Conservation (phyloP, 2,113 vertebrate genomes). For the Pygoscelis adeliae region DNA sequence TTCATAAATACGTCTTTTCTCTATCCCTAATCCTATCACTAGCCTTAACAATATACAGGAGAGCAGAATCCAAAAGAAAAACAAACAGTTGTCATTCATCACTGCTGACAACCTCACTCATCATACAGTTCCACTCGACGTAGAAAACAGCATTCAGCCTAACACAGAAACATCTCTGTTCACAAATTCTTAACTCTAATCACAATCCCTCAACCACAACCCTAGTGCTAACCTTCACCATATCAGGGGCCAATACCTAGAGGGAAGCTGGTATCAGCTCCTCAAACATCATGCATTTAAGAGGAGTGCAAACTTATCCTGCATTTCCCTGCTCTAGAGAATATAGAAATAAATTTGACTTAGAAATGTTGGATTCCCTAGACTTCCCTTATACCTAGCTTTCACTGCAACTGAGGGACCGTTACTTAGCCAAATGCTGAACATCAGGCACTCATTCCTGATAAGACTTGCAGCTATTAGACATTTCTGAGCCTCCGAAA, state of each 20-base stretch:
- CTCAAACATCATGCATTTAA: background rate
- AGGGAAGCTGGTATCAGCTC: background rate
- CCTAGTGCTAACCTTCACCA: background rate
- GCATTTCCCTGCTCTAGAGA: background rate
- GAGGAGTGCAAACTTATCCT: background rate
- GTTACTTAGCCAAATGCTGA: background rate
- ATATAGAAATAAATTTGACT: background rate
- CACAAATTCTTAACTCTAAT: background rate
- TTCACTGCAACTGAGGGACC: background rate
- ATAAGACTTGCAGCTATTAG: background rate
- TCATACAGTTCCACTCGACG: background rate
- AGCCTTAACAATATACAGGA: background rate
- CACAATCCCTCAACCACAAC: background rate
- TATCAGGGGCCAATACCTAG: background rate
- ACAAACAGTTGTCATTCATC: background rate
- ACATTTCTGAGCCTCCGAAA: background rate
- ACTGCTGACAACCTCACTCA: background rate
- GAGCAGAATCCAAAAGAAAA: background rate
- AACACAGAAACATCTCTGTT: background rate
- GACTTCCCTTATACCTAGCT: background rate
- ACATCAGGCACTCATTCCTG: background rate
- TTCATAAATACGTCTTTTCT: background rate
- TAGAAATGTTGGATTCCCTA: background rate
- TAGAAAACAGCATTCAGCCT: background rate
- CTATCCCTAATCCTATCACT: background rate